phyloP scores from a whole-genome alignment of 2,888 invertebrate species.

The Noctuana brunneofusca region DNA sequence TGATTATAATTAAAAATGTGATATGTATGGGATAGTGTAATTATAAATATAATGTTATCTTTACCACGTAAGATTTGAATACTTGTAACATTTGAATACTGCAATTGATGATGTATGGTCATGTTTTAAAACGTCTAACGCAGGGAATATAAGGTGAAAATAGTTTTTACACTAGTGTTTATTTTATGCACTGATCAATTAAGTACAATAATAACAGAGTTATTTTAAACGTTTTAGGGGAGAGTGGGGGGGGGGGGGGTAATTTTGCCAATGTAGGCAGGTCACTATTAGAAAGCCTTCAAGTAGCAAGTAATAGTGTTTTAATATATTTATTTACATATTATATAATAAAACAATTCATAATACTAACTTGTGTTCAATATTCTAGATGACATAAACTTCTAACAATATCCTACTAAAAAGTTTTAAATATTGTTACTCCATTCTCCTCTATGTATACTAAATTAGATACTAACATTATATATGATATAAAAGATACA shows the following conservation, averaged over 20 bases:
- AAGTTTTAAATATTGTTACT: too few species aligned
- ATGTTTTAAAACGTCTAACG: not conserved
- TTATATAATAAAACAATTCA: too few species aligned
- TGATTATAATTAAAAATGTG: conserved; percentile 25
- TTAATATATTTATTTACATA: too few species aligned
- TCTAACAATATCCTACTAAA: too few species aligned
- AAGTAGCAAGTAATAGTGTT: too few species aligned
- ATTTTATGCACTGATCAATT: conserved; percentile 3
- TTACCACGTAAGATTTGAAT: not conserved
- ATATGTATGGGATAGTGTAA: conserved; percentile 21
- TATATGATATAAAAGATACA: too few species aligned
- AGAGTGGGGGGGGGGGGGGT: not conserved
- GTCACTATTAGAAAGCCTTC: too few species aligned
- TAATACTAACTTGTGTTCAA: too few species aligned
- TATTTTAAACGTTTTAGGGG: not conserved
- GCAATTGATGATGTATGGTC: not conserved
- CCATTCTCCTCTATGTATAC: too few species aligned
- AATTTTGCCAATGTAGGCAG: not conserved
- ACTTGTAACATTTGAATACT: not conserved
- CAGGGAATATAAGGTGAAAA: not conserved
- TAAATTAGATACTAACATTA: too few species aligned
- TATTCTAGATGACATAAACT: too few species aligned
- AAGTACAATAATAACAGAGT: not conserved
- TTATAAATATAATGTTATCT: not conserved
- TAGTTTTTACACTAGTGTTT: conserved; percentile 2